Evolutionary conservation across 1,140 invertebrate species (phyloP), one percentile per base, ranked within the genome.

Genomic region (Papilio aristodemus): DNA sequence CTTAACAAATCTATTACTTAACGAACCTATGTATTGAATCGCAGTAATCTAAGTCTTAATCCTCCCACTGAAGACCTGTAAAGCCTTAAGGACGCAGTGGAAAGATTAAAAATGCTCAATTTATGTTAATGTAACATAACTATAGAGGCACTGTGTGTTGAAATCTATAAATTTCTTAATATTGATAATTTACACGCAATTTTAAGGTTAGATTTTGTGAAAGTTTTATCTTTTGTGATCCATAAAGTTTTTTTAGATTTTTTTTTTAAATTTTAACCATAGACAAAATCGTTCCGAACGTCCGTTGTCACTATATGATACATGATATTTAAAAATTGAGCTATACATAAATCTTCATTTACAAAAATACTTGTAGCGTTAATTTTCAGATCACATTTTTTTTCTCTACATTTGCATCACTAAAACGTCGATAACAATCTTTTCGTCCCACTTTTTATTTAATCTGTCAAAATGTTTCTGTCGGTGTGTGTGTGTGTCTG

Each of bases 111-210:
- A 77, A 83, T 80, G 89, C 87, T 89, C 90, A 87, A 85, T 91
- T 92, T 92, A 92, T 91, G 90, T 92, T 92, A 92, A 92, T 91
- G 87, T 92, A 92, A 92, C 90, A 92, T 92, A 92, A 92, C 92
- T 90, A 86, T 88, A 91, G 90, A 92, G 90, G 90, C 90, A 91
- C 90, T 92, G 90, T 91, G 90, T 92, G 90, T 92, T 92, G 91
- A 89, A 85, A 81, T 83, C 84, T 82, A 81, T 85, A 85, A 75
- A 73, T 79, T 76, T 74, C 68, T 74, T 81, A 69, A 72, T 71
- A 64, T 63, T 71, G 71, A 60, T 75, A 75, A 79, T 83, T 86
- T 85, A 86, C 84, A 86, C 79, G 79, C 71, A 67, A 68, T 46
- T 64, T 57, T 63, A 63, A 39, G 37, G 27, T 62, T 32, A 43